Base-by-base conservation (phyloP, 2,888 invertebrate genomes). In the Phyto melanocephala region DNA sequence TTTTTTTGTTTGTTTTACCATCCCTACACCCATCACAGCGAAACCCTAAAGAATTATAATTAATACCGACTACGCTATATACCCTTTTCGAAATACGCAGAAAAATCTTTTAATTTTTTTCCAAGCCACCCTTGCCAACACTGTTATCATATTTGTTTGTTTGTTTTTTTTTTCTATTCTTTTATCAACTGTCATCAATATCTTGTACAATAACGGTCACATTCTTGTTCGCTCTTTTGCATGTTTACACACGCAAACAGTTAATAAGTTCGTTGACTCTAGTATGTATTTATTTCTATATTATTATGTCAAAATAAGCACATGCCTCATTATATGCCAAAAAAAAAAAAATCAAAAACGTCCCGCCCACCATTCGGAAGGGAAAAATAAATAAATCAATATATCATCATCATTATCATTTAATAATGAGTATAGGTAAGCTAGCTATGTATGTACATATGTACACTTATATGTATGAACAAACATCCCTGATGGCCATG, bases 211-310 rank as follows among this genome's bases (percentile, higher is more conserved):
- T 8, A 37, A 22, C 13, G 13, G 15, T 6, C 20, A 20, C 40
- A n/a, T 24, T 4, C 45, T 5, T 24, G 2, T 4, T 10, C 10
- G 5, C 6, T 11, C 47, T n/a, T 28, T 6, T 5, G 28, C 28
- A 28, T 6, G 28, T 6, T 28, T 28, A 28, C 4, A 28, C 28
- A 6, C 28, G 6, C 28, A 28, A 45, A 37, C 22, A 13, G 3
- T 20, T 47, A 24, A 47, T 37, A 47, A 24, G 65, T 67, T 58
- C 65, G 58, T 47, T 58, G 10, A 47, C 67, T 56, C 37, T 2
- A 22, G 6, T 17, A 50, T 28, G 15, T 40, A n/a, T n/a, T 10
- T 17, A 28, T 40, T 37, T 54, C 7, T 33, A 20, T 11, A 20
- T 72, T 60, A 17, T 20, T 37, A 37, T 28, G n/a, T 13, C 47